A percentile compares a stretch with the other conserved stretches of the same genome.
These are phyloP conservation scores for Drosophila kurseongensis DNA, from an alignment of 1,140 invertebrate genomes.

Conservation along the genomic window DNA sequence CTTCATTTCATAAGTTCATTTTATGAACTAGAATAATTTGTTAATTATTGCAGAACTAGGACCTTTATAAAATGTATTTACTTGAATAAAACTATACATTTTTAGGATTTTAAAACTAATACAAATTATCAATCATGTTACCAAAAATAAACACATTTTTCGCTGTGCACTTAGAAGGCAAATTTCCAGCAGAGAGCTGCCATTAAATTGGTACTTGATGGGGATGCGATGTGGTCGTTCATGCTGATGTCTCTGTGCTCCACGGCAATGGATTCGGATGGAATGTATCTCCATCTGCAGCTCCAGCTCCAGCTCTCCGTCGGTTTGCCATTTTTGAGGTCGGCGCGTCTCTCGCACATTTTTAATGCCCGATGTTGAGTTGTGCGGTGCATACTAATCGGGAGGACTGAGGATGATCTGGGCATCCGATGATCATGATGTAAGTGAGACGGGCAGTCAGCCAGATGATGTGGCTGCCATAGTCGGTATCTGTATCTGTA, in stretches of 20 bases:
- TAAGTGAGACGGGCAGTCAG: constrained; percentile 41
- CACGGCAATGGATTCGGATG: constrained; percentile 8
- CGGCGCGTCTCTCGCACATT: constrained; percentile 68
- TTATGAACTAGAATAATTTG: no score
- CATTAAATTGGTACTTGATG: constrained; percentile 75
- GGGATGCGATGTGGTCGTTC: constrained; percentile 56
- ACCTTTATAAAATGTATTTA: no score
- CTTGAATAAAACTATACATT: no score
- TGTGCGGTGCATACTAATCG: constrained; percentile 69
- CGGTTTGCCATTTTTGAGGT: constrained; percentile 57
- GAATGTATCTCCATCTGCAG: constrained; percentile 42
- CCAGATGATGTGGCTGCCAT: constrained; percentile 5
- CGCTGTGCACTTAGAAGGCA: background rate
- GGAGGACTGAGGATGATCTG: constrained; percentile 39
- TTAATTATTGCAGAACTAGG: no score
- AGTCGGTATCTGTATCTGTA: constrained; percentile 18
- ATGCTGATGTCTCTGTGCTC: constrained; percentile 26
- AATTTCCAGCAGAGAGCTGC: constrained; percentile 35
- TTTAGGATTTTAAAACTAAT: no score
- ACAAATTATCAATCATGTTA: background rate
- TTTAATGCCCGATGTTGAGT: constrained; percentile 59
- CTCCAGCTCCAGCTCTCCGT: constrained; percentile 5
- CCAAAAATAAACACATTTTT: constrained; percentile 1
- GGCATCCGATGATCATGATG: constrained; percentile 62
- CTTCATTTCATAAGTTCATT: no score